phyloP scores from a whole-genome alignment of 2,113 vertebrate species.

The Passer domesticus region DNA sequence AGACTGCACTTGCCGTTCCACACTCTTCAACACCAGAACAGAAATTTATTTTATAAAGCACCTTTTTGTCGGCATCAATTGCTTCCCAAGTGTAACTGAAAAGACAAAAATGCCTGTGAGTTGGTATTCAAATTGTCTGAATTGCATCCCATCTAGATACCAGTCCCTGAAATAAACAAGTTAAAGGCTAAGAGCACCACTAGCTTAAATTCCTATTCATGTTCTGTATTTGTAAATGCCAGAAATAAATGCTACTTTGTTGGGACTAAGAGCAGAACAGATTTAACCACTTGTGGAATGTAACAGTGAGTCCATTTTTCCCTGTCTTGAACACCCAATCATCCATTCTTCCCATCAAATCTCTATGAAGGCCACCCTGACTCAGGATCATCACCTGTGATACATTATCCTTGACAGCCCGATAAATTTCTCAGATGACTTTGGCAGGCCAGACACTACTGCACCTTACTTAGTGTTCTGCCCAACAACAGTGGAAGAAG shows the following conservation, averaged over 20 bases:
- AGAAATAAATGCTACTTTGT: not conserved
- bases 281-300: not conserved
- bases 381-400: not conserved
- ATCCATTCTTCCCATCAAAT: not conserved
- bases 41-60: constrained; percentile 84
- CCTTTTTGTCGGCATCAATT: constrained; percentile 78
- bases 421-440: not conserved
- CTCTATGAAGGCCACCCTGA: not conserved
- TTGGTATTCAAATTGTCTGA: not conserved
- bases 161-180: not conserved
- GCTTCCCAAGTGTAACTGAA: constrained; percentile 91
- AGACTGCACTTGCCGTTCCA: constrained; percentile 74
- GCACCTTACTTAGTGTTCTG: not conserved
- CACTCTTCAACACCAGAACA: constrained; percentile 75
- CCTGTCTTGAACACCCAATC: not conserved
- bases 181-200: not conserved
- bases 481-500: not conserved
- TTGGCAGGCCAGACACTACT: not conserved
- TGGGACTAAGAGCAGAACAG: not conserved
- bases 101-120: constrained; percentile 5
- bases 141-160: not conserved
- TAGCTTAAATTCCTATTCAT: not conserved
- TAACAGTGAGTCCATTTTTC: rapidly evolving
- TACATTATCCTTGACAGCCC: not conserved
- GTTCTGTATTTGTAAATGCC: not conserved